A percentile compares a stretch with the other conserved stretches of the same genome.
Evolutionary conservation across 2,888 invertebrate species (phyloP).

Genomic region (Panopea generosa): DNA sequence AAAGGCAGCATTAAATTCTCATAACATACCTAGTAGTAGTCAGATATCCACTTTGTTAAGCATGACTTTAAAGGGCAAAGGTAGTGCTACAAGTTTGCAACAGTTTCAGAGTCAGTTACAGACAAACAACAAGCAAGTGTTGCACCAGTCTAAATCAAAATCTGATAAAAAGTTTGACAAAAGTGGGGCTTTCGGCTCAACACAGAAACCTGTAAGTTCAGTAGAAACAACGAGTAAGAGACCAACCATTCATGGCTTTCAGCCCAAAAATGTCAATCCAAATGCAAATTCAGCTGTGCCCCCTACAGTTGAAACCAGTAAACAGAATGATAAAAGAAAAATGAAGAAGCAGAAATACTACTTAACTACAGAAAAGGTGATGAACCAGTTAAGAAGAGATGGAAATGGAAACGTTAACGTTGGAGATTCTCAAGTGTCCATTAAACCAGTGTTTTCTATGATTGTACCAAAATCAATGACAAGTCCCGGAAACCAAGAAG

Average conservation of each 20-base stretch:
- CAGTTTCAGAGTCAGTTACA: slow-evolving; percentile 6
- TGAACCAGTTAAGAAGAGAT: slow-evolving; percentile 26
- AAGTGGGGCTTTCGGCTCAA: too few relatives aligned
- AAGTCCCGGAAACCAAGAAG: slow-evolving; percentile 36
- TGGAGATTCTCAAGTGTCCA: slow-evolving; percentile 24
- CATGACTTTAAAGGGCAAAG: slow-evolving; percentile 45
- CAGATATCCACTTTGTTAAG: slow-evolving; percentile 54
- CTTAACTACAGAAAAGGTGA: slow-evolving; percentile 29
- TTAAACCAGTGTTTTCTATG: slow-evolving; percentile 58
- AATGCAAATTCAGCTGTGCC: too few relatives aligned
- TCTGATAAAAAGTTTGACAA: too few relatives aligned
- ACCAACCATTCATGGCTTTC: too few relatives aligned
- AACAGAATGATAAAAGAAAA: too few relatives aligned
- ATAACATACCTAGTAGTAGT: slow-evolving; percentile 47
- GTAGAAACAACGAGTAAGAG: too few relatives aligned
- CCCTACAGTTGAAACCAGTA: too few relatives aligned
- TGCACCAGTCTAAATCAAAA: too few relatives aligned
- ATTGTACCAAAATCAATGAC: slow-evolving; percentile 52
- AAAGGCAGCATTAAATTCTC: slow-evolving; percentile 45
- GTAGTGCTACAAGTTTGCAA: background rate
- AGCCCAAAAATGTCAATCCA: too few relatives aligned
- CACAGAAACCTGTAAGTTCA: too few relatives aligned
- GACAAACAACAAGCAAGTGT: too few relatives aligned
- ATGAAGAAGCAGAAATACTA: slow-evolving; percentile 23
- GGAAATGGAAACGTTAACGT: slow-evolving; percentile 24